phyloP scores from a whole-genome alignment of 2,113 vertebrate species.

The Trochalopteron elliotii region DNA sequence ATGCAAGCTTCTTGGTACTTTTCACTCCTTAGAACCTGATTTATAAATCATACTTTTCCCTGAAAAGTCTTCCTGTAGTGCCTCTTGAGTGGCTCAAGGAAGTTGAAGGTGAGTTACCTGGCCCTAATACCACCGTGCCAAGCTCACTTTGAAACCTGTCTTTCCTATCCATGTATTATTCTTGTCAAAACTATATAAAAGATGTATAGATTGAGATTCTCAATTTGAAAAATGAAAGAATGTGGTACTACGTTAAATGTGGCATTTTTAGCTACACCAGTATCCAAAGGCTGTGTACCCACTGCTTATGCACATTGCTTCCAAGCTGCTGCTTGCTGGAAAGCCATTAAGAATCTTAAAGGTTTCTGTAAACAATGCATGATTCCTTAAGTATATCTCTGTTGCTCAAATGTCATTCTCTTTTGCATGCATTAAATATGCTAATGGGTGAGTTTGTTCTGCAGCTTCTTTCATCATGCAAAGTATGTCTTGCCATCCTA shows the following conservation, averaged over 20 bases:
- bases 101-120: background rate
- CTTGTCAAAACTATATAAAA: background rate
- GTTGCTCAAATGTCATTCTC: background rate
- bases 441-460: background rate
- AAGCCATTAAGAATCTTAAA: background rate
- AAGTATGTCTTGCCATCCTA: background rate
- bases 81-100: background rate
- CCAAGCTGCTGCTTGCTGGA: background rate
- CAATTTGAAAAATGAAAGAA: background rate
- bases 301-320: background rate
- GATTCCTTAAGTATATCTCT: background rate
- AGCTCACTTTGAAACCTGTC: background rate
- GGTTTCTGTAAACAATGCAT: background rate
- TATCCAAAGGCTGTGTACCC: background rate
- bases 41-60: background rate
- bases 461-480: background rate
- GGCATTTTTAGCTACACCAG: background rate
- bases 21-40: background rate
- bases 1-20: background rate
- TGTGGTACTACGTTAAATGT: fast-evolving
- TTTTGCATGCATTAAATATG: background rate
- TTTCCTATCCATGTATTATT: background rate
- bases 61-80: background rate
- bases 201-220: background rate
- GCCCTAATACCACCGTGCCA: fast-evolving